A percentile compares a stretch with the other conserved stretches of the same genome.
These are phyloP conservation scores for Tupaia tana DNA, from an alignment of 2,113 vertebrate species.

Conservation along the genomic window DNA sequence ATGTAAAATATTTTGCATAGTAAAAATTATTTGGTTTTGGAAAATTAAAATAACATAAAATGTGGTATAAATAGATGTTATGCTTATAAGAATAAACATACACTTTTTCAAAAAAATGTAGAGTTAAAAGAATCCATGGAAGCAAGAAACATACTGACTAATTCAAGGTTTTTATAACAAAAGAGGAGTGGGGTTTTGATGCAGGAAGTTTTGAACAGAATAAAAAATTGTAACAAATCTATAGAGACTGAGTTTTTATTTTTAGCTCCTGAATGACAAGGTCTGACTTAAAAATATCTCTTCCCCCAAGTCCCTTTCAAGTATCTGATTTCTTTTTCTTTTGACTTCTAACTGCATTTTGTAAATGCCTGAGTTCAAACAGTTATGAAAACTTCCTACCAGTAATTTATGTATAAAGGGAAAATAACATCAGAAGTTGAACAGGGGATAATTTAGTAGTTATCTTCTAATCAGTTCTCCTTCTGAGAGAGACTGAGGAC, in stretches of 20 bases:
- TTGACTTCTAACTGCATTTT: not conserved
- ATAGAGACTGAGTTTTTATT: not conserved
- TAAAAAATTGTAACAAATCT: not conserved
- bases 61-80: not conserved
- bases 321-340: not conserved
- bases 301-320: not conserved
- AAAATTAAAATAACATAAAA: not conserved
- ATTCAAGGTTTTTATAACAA: not conserved
- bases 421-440: not conserved
- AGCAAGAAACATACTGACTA: not conserved
- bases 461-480: conserved; percentile 6
- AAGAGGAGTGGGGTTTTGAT: not conserved
- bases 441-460: not conserved
- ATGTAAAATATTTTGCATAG: not conserved
- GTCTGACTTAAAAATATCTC: not conserved
- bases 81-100: not conserved
- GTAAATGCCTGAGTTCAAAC: not conserved
- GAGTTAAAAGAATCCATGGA: not conserved
- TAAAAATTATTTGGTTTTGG: conserved; percentile 16
- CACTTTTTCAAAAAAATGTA: not conserved
- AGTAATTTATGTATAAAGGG: not conserved
- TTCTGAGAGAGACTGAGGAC: conserved; percentile 15
- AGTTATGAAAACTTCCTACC: not conserved
- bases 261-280: not conserved
- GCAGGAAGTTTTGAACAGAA: not conserved